These are phyloP conservation scores for Dryobotodes eremita DNA, from an alignment of 2,888 invertebrate genomes.

Conservation along the genomic window DNA sequence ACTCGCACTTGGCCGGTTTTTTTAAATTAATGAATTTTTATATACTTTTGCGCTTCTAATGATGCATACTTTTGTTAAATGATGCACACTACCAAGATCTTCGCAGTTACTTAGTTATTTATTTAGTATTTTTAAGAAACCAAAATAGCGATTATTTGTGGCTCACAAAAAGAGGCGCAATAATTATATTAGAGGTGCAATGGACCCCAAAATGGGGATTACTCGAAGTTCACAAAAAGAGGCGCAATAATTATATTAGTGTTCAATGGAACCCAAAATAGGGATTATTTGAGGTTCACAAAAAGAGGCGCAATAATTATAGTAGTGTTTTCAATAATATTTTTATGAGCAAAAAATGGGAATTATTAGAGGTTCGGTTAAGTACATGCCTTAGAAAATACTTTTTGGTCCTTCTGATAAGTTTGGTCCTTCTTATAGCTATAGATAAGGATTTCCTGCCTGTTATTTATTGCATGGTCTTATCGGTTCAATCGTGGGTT, in stretches of 20 bases:
- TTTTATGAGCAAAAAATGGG: not conserved
- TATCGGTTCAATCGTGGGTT: conserved; percentile 53
- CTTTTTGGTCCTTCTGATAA: conserved; percentile 45
- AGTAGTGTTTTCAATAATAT: not conserved
- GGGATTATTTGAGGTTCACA: not conserved
- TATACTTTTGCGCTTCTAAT: no score
- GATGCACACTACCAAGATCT: not conserved
- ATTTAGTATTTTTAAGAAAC: not conserved
- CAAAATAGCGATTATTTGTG: no score
- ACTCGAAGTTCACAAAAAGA: not conserved
- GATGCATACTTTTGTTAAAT: not conserved
- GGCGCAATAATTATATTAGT: not conserved
- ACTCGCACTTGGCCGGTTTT: not conserved
- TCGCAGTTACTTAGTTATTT: not conserved
- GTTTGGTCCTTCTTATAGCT: conserved; percentile 9
- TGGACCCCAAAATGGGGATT: no score
- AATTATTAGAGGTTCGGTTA: not conserved
- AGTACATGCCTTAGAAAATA: not conserved
- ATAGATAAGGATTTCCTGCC: conserved; percentile 49
- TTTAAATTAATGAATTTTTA: not conserved
- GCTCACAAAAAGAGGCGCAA: not conserved
- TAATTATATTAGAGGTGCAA: no score
- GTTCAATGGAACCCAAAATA: no score
- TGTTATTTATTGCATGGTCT: conserved; percentile 60
- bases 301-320: not conserved